A percentile compares a stretch with the other conserved stretches of the same genome.
These are phyloP conservation scores for Pachycephus smyrnensis DNA, from an alignment of 2,888 invertebrate genomes.

Conservation along the genomic window DNA sequence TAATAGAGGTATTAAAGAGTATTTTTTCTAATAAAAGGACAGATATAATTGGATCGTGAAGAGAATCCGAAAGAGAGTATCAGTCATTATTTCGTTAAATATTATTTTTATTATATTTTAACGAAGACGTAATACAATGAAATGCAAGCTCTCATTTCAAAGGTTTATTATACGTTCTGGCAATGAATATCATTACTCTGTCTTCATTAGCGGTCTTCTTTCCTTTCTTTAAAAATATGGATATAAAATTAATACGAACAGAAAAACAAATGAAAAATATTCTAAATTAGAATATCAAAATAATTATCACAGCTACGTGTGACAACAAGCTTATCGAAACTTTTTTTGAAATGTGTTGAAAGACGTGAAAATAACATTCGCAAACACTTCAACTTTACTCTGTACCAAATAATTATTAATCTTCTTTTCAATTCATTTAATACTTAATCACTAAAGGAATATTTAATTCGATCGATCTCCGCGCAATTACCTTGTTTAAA, in stretches of 20 bases:
- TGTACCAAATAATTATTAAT: neutral
- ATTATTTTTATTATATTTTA: conserved; percentile 38
- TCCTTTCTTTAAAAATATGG: neutral
- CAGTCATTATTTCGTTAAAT: conserved; percentile 44
- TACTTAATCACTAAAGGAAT: neutral
- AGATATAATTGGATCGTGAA: conserved; percentile 49
- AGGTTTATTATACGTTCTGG: conserved; percentile 31
- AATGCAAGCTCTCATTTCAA: conserved; percentile 28
- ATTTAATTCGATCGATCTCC: neutral
- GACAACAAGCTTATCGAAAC: too few species aligned
- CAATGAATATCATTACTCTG: conserved; percentile 36
- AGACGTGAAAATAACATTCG: neutral
- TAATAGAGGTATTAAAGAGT: neutral
- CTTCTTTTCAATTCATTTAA: neutral
- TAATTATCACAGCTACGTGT: too few species aligned
- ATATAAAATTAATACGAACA: neutral
- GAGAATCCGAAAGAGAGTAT: conserved; percentile 27
- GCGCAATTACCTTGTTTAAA: neutral
- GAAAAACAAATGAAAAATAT: neutral
- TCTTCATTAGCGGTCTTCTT: neutral
- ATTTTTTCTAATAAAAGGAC: conserved; percentile 22
- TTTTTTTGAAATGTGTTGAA: too few species aligned
- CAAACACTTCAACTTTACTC: neutral
- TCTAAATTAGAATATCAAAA: too few species aligned
- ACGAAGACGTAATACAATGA: conserved; percentile 23